phyloP scores from a whole-genome alignment of 1,140 invertebrate genomes.

The Ceratosolen solmsi region DNA sequence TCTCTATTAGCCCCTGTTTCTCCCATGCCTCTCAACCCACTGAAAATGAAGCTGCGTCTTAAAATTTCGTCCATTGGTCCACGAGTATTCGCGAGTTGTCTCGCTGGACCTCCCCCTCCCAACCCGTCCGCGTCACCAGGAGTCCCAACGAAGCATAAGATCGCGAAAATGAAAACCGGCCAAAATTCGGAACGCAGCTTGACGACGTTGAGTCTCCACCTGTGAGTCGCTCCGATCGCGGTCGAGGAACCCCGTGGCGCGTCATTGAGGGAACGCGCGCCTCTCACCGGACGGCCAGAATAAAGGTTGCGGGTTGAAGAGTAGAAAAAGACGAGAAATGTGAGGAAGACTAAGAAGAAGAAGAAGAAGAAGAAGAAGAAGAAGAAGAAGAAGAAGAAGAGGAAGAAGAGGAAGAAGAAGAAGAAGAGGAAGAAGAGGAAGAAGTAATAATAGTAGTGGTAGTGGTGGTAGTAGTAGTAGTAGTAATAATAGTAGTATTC shows the following conservation, averaged over 20 bases:
- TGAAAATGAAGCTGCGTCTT: too few species aligned
- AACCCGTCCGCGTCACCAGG: too few species aligned
- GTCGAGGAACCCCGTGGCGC: conserved; percentile 61
- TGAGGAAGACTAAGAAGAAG: not conserved
- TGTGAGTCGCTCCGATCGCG: conserved; percentile 57
- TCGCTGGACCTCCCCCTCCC: too few species aligned
- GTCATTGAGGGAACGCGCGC: conserved; percentile 43
- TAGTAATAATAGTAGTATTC: not conserved
- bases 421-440: not conserved
- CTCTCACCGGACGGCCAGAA: conserved; percentile 27
- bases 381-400: not conserved
- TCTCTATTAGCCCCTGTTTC: too few species aligned
- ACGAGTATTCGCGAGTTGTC: too few species aligned
- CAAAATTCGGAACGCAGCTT: not conserved
- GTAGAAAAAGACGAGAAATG: not conserved
- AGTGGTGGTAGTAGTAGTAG: not conserved
- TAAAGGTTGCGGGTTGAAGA: not conserved
- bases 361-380: not conserved
- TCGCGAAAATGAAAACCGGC: not conserved
- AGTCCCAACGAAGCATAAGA: too few species aligned
- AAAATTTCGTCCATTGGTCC: too few species aligned
- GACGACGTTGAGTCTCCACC: conserved; percentile 52
- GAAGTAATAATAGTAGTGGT: not conserved
- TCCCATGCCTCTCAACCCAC: too few species aligned
- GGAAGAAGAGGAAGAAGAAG: not conserved